Evolutionary conservation across 2,888 invertebrate genomes (phyloP).

Genomic region (Chouioia cunea): DNA sequence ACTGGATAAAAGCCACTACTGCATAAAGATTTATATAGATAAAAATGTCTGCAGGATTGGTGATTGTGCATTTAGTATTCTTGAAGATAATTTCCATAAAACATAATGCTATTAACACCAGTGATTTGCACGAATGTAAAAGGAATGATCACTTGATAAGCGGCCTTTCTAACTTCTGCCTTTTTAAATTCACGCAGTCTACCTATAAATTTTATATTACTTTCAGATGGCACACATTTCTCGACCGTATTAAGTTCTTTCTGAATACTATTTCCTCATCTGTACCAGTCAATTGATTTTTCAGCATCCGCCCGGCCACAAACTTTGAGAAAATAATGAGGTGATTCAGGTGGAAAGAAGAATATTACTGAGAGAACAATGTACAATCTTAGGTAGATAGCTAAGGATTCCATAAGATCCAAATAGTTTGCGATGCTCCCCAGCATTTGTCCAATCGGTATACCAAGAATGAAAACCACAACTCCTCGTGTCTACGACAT

Average conservation of each 20-base stretch:
- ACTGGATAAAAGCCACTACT: constrained; percentile 54
- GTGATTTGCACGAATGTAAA: constrained; percentile 57
- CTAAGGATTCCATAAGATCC: constrained; percentile 53
- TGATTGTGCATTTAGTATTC: constrained; percentile 51
- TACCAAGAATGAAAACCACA: constrained; percentile 56
- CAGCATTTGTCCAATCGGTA: constrained; percentile 56
- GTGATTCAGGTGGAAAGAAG: constrained; percentile 58
- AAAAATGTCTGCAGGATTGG: constrained; percentile 55
- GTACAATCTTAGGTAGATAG: constrained; percentile 54
- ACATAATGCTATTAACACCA: constrained; percentile 56
- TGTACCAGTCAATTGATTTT: constrained; percentile 11
- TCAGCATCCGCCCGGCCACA: not conserved
- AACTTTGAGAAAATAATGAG: constrained; percentile 51
- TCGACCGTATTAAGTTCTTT: not conserved
- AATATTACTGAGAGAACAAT: constrained; percentile 53
- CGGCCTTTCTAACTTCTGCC: constrained; percentile 50
- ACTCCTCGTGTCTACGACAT: constrained; percentile 59
- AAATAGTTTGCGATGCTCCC: constrained; percentile 58
- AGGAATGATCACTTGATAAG: constrained; percentile 52
- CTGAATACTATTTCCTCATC: constrained; percentile 3
- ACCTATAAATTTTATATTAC: not conserved
- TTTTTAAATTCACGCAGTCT: not conserved
- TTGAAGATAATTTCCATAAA: constrained; percentile 61
- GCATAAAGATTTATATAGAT: constrained; percentile 55
- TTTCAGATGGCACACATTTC: not conserved